phyloP scores from a whole-genome alignment of 2,888 invertebrate genomes.

The Agonopterix arenella region DNA sequence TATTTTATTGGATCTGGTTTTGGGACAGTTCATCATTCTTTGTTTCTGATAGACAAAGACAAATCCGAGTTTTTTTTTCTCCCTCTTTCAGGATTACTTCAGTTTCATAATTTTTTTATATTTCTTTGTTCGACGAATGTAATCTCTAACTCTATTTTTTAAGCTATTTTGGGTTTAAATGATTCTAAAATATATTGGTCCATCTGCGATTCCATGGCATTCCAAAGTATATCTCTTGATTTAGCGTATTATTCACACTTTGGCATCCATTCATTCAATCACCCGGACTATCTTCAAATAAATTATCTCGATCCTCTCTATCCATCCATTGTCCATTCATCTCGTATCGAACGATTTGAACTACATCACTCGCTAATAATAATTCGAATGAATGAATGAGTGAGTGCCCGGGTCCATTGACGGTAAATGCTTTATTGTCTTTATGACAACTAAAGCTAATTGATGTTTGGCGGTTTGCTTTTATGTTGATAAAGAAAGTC shows the following conservation, averaged over 20 bases:
- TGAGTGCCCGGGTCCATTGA: constrained; percentile 51
- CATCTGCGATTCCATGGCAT: too few species aligned
- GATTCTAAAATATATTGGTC: too few species aligned
- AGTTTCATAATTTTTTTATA: too few species aligned
- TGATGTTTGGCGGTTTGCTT: constrained; percentile 48
- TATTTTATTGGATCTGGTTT: too few species aligned
- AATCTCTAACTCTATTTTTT: too few species aligned
- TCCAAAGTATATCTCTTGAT: too few species aligned
- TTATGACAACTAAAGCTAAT: constrained; percentile 41
- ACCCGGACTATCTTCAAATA: constrained; percentile 12
- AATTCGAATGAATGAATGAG: constrained; percentile 45
- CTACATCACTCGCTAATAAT: constrained; percentile 39
- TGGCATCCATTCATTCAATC: constrained; percentile 9
- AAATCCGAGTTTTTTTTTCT: too few species aligned
- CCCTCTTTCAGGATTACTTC: too few species aligned
- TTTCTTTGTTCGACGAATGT: too few species aligned
- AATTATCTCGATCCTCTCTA: constrained; percentile 18
- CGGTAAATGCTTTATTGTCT: constrained; percentile 54
- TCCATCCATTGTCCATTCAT: constrained; percentile 29
- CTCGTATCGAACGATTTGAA: constrained; percentile 42
- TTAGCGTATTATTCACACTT: not conserved
- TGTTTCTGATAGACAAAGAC: too few species aligned
- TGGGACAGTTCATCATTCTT: too few species aligned
- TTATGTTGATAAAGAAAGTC: constrained; percentile 33
- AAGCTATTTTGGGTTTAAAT: too few species aligned